Base-by-base conservation (phyloP, 1,140 invertebrate species). In the Nomia melanderi region DNA sequence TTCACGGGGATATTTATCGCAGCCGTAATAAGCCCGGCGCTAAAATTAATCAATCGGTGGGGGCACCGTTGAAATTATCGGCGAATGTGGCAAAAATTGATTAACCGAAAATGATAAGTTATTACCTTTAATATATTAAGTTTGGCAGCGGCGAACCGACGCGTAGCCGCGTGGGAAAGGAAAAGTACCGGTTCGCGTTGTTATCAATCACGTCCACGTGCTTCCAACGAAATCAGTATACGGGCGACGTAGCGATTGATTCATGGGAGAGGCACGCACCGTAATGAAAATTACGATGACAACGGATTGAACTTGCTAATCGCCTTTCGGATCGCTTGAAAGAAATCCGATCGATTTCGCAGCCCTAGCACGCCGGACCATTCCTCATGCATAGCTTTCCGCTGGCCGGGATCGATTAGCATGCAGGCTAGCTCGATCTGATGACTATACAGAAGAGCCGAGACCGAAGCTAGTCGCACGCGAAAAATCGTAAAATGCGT, bases 401-500 rank as follows among this genome's bases (percentile, higher is more conserved):
- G 50, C 44, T n/a, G 27, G 63, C 54, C 31, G 29, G 67, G 53
- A 72, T 70, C 74, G 77, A 87, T 88, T 88, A 82, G 85, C 83
- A 88, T 88, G 83, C 86, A 87, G 77, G 50, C 39, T 77, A 85
- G 50, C 75, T 82, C 83, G 86, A 88, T 87, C 85, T 71, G 87
- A 88, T 87, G 79, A 78, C 77, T 75, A n/a, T 66, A 79, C 41
- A 78, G 56, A 60, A 72, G 71, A 59, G 69, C 71, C 66, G 72
- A 80, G 69, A 70, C 17, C 54, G 53, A 36, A 53, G 71, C 33
- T 60, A 64, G 74, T 82, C 47, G 62, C 63, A 65, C 70, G 76
- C 80, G 83, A 80, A 81, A 86, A 86, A 86, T 86, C 78, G 83
- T 85, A 83, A 86, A 86, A 85, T 81, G 84, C 84, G 84, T 85